A percentile compares a stretch with the other conserved stretches of the same genome.
Evolutionary conservation across 35 echinoderm and acorn worm species (phyloP).

Genomic region (Acanthaster planci): DNA sequence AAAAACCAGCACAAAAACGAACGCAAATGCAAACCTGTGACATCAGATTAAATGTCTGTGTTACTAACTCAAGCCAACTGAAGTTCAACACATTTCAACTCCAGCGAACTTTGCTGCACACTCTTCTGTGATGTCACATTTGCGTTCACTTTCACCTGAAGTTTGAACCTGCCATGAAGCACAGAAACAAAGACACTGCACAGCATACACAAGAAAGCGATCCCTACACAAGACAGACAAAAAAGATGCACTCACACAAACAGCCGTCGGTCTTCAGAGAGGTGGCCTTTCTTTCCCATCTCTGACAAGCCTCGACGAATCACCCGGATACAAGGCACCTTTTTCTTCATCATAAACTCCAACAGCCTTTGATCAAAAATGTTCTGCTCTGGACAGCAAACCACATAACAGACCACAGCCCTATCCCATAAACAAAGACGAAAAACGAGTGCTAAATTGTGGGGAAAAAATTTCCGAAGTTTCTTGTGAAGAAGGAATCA

Average conservation of each 20-base stretch:
- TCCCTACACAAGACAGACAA: not conserved
- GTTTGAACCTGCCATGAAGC: not conserved
- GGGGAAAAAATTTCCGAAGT: too few species aligned
- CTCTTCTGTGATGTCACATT: too few species aligned
- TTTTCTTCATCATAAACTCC: slow-evolving; percentile 12
- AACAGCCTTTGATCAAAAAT: slow-evolving; percentile 8
- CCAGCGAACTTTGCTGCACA: too few species aligned
- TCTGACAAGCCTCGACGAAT: not conserved
- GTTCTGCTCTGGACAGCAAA: slow-evolving; percentile 12
- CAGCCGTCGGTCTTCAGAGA: slow-evolving; percentile 11
- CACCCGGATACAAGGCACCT: not conserved
- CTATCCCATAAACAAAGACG: not conserved
- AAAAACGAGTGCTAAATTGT: not conserved
- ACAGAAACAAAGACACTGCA: not conserved
- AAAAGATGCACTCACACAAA: slow-evolving; percentile 23
- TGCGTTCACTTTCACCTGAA: too few species aligned
- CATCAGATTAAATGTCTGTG: not conserved
- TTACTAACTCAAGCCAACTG: too few species aligned
- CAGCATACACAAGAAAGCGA: not conserved
- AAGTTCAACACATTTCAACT: too few species aligned
- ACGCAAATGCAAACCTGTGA: too few species aligned
- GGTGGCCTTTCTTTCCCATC: not conserved
- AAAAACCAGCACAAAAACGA: too few species aligned
- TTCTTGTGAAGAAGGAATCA: too few species aligned
- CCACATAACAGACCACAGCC: not conserved